Conservation (phyloP, 2,113 vertebrate genomes). For the Perca flavescens region DNA sequence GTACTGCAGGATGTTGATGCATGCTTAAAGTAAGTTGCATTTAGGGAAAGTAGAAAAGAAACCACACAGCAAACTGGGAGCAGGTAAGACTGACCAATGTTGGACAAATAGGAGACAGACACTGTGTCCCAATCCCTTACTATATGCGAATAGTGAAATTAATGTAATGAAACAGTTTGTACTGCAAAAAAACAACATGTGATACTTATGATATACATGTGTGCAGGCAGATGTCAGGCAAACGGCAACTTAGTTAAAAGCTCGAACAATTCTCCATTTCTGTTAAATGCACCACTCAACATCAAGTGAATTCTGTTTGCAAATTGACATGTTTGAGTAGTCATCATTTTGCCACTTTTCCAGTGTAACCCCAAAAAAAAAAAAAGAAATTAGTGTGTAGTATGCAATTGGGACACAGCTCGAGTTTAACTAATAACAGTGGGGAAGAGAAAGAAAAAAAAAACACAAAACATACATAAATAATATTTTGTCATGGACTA, state of each 20-base stretch:
- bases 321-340: neutral
- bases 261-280: neutral
- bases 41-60: conserved; percentile 96
- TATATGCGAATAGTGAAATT: neutral
- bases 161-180: neutral
- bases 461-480: conserved; percentile 50
- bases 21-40: conserved; percentile 99
- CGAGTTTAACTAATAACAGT: conserved; percentile 65
- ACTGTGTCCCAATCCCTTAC: conserved; percentile 72
- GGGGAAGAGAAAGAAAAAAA: conserved; percentile 40
- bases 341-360: neutral
- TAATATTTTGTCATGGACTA: conserved; percentile 22
- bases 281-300: neutral
- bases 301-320: neutral
- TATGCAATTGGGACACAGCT: conserved; percentile 72
- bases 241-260: conserved; percentile 17
- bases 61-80: conserved; percentile 89
- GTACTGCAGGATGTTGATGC: conserved; percentile 91
- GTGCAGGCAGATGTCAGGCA: conserved; percentile 23
- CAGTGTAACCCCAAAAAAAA: neutral
- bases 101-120: conserved; percentile 66
- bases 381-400: neutral
- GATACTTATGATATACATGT: conserved; percentile 18
- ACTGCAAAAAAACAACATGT: conserved; percentile 16
- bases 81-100: conserved; percentile 76